Conservation (phyloP, 2,113 vertebrate species). For the Bubo blakistoni region DNA sequence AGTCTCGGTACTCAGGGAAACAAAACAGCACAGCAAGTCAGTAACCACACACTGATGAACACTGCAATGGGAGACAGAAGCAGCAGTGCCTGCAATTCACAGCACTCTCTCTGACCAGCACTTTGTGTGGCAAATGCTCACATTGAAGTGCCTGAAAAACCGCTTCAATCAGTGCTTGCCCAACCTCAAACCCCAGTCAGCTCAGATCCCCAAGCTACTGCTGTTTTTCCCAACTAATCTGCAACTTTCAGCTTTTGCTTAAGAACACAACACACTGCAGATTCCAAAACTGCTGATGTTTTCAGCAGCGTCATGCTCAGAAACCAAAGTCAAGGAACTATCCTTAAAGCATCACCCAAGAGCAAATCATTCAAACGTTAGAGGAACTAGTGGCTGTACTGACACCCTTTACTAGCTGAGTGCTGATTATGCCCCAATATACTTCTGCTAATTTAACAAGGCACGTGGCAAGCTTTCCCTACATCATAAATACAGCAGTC, state of each 20-base stretch:
- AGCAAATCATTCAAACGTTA: background rate
- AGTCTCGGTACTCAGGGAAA: fast-evolving
- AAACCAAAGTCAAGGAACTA: background rate
- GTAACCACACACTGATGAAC: background rate
- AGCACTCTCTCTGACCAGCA: background rate
- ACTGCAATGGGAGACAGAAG: background rate
- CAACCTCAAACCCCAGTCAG: background rate
- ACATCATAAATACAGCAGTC: background rate
- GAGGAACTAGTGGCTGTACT: background rate
- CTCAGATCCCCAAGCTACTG: background rate
- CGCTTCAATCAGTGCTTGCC: background rate
- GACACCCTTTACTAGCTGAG: background rate
- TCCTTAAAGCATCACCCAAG: background rate
- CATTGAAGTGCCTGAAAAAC: background rate
- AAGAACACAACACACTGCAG: background rate
- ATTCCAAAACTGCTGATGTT: background rate
- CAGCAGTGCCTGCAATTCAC: background rate
- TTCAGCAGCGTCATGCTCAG: background rate
- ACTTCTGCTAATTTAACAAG: background rate
- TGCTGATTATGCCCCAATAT: background rate
- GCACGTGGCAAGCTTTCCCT: background rate
- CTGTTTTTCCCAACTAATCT: background rate
- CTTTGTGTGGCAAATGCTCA: background rate
- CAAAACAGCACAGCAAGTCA: background rate
- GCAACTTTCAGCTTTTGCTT: background rate